Evolutionary conservation across 2,888 invertebrate genomes (phyloP).

Genomic region (Catocala nupta): DNA sequence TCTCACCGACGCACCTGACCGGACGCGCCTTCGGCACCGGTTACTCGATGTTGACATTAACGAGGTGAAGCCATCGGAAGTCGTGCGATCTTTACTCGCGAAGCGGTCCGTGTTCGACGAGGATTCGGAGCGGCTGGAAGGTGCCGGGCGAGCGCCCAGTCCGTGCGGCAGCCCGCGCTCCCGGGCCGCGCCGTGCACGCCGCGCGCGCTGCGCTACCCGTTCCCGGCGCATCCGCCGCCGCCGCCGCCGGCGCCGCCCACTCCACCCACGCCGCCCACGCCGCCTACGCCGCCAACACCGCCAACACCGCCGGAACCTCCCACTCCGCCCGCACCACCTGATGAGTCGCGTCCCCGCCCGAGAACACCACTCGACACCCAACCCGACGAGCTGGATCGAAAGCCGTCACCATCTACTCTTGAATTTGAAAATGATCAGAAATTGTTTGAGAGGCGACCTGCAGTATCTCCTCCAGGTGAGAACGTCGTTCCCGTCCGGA

Average conservation of each 20-base stretch:
- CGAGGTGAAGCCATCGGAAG: slow-evolving; percentile 96
- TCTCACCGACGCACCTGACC: slow-evolving; percentile 87
- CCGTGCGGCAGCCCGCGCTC: slow-evolving; percentile 75
- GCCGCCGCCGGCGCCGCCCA: slow-evolving; percentile 33
- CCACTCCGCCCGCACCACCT: slow-evolving; percentile 57
- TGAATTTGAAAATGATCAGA: slow-evolving; percentile 25
- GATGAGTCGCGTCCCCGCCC: slow-evolving; percentile 51
- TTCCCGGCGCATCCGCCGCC: slow-evolving; percentile 92
- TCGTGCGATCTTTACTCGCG: slow-evolving; percentile 96
- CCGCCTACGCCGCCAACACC: slow-evolving; percentile 57
- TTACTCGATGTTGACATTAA: slow-evolving; percentile 93
- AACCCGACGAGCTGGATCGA: slow-evolving; percentile 45
- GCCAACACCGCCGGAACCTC: slow-evolving; percentile 55
- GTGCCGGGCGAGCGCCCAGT: slow-evolving; percentile 94
- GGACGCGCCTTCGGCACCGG: slow-evolving; percentile 90
- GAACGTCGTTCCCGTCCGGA: slow-evolving; percentile 34
- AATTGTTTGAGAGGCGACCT: slow-evolving; percentile 47
- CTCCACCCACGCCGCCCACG: slow-evolving; percentile 57
- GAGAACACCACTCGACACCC: slow-evolving; percentile 1
- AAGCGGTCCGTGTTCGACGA: slow-evolving; percentile 98
- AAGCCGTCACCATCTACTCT: slow-evolving; percentile 48
- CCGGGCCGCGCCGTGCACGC: slow-evolving; percentile 71
- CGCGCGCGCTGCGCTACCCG: slow-evolving; percentile 91
- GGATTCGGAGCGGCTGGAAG: slow-evolving; percentile 96
- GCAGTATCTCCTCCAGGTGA: slow-evolving; percentile 26